Evolutionary conservation across 1,140 invertebrate genomes (phyloP).

Genomic region (Drosophila tani): DNA sequence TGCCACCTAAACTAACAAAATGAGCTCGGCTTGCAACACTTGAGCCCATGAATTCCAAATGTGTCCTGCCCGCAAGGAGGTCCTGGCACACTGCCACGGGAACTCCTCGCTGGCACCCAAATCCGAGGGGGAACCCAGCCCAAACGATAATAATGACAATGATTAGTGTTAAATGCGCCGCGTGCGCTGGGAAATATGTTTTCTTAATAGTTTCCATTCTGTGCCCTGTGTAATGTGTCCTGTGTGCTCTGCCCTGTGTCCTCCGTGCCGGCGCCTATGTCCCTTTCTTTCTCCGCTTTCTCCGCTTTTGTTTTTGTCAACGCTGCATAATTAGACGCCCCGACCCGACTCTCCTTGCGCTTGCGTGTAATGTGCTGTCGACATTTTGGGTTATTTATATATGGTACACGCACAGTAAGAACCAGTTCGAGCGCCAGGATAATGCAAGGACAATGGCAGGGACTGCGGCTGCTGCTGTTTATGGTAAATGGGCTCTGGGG

Average conservation of each 20-base stretch:
- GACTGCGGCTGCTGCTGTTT: constrained; percentile 42
- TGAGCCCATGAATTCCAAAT: constrained; percentile 64
- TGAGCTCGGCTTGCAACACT: constrained; percentile 26
- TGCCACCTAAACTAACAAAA: constrained; percentile 60
- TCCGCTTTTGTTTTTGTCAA: constrained; percentile 61
- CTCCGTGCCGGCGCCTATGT: constrained; percentile 57
- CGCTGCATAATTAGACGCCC: constrained; percentile 69
- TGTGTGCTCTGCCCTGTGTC: constrained; percentile 11
- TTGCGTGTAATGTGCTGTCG: constrained; percentile 64
- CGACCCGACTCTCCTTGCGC: constrained; percentile 1
- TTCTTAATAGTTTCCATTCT: constrained; percentile 63
- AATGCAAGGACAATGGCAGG: constrained; percentile 31
- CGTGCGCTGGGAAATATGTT: constrained; percentile 65
- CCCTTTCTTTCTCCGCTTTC: background rate
- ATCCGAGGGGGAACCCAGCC: constrained; percentile 3
- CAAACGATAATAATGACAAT: constrained; percentile 61
- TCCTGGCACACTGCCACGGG: constrained; percentile 32
- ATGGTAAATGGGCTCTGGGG: constrained; percentile 40
- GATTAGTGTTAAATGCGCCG: constrained; percentile 71
- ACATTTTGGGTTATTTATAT: constrained; percentile 61
- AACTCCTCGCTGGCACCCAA: constrained; percentile 4
- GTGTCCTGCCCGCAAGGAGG: constrained; percentile 17
- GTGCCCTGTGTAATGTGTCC: constrained; percentile 12
- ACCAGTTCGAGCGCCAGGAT: constrained; percentile 20
- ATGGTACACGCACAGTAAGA: constrained; percentile 40